Percentiles rank a stretch among this genome's conserved stretches.
These are phyloP conservation scores for Podarcis raffonei DNA, from an alignment of 2,113 vertebrate species.

Conservation along the genomic window DNA sequence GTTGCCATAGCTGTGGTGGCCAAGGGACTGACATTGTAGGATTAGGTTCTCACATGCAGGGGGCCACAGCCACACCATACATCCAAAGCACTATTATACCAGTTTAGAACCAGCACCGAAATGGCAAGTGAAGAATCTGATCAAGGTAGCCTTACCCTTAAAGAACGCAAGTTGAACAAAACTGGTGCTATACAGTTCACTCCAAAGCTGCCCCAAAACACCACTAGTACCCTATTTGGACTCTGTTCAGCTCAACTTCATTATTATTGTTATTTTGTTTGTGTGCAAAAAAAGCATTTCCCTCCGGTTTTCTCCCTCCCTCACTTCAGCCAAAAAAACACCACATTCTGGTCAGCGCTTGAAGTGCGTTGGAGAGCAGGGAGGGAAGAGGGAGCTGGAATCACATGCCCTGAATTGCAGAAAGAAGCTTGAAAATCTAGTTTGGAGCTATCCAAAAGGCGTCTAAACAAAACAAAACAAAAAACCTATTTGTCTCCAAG, in stretches of 20 bases:
- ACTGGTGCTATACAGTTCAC: neutral
- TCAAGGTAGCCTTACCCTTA: neutral
- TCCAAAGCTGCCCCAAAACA: neutral
- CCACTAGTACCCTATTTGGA: neutral
- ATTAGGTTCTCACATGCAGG: neutral
- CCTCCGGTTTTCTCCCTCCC: too few species aligned
- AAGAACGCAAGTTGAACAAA: neutral
- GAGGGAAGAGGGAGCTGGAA: too few species aligned
- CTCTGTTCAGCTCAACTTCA: neutral
- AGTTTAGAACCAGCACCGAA: neutral
- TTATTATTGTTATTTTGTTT: neutral
- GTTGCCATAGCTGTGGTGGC: neutral
- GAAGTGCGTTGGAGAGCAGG: neutral
- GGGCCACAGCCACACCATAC: neutral
- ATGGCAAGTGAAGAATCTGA: neutral
- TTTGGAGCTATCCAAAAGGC: conserved; percentile 10
- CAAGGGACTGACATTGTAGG: neutral
- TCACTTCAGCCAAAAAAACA: neutral
- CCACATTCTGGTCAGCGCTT: neutral
- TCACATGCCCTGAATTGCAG: neutral
- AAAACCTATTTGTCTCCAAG: neutral
- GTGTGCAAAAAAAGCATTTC: neutral
- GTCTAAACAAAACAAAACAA: neutral
- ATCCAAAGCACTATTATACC: too few species aligned
- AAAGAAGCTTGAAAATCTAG: conserved; percentile 16